Evolutionary conservation across 2,113 vertebrate genomes (phyloP).

Genomic region (Microcebus lehilahytsara): DNA sequence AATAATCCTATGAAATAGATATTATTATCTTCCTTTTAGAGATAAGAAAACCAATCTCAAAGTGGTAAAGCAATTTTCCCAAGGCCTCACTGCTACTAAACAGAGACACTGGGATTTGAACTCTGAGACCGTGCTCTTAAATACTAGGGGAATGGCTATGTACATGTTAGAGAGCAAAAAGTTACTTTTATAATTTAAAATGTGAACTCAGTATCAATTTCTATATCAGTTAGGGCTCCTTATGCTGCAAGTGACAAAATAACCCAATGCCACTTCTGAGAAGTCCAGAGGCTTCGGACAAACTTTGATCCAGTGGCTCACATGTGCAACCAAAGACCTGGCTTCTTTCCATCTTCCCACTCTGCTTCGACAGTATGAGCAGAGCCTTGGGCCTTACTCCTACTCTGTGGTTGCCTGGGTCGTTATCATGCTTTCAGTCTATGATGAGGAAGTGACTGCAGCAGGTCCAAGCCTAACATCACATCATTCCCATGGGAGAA

Average conservation of each 20-base stretch:
- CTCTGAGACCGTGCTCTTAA: background rate
- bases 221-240: background rate
- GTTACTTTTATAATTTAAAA: conserved; percentile 19
- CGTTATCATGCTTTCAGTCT: background rate
- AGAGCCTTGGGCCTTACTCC: background rate
- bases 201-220: background rate
- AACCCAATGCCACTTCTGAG: background rate
- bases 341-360: background rate
- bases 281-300: background rate
- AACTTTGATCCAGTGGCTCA: background rate
- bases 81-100: background rate
- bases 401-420: background rate
- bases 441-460: background rate
- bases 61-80: background rate
- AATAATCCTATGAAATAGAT: background rate
- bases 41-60: background rate
- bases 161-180: background rate
- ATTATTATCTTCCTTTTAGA: background rate
- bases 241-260: background rate
- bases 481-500: background rate
- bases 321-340: background rate
- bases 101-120: background rate
- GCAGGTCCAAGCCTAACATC: background rate
- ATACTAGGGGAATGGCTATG: background rate
- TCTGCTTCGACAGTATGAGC: background rate